These are phyloP conservation scores for Riparia riparia DNA, from an alignment of 2,113 vertebrate genomes.

Conservation along the genomic window DNA sequence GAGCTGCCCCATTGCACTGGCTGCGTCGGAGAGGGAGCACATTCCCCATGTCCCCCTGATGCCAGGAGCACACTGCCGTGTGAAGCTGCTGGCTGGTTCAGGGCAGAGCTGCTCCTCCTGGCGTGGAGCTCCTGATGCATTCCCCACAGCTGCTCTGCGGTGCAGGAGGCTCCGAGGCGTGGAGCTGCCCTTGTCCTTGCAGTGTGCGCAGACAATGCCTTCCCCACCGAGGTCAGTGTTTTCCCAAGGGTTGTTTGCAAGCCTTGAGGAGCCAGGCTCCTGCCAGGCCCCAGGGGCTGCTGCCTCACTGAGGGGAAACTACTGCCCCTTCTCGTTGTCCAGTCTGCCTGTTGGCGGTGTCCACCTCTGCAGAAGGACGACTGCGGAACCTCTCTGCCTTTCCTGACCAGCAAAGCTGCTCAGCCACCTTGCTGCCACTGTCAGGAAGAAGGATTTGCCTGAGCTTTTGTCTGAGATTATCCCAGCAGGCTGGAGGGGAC, in stretches of 20 bases:
- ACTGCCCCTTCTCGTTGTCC: neutral
- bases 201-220: neutral
- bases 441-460: neutral
- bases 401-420: neutral
- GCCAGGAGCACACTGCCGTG: neutral
- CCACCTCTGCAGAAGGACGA: neutral
- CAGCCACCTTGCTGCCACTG: neutral
- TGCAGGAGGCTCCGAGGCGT: fast-evolving
- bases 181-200: neutral
- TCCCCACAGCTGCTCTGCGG: fast-evolving
- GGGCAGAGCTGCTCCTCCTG: neutral
- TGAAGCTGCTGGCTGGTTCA: neutral
- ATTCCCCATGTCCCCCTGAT: neutral
- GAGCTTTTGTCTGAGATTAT: neutral
- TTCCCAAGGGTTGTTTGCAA: neutral
- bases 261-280: neutral
- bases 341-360: neutral
- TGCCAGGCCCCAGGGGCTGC: neutral
- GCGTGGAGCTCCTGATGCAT: fast-evolving
- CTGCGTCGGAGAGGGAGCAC: neutral
- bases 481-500: neutral
- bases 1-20: neutral
- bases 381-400: neutral
- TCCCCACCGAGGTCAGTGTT: neutral
- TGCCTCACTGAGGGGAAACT: neutral